Conservation (phyloP, 2,113 vertebrate species). For the Ranitomeya imitator region DNA sequence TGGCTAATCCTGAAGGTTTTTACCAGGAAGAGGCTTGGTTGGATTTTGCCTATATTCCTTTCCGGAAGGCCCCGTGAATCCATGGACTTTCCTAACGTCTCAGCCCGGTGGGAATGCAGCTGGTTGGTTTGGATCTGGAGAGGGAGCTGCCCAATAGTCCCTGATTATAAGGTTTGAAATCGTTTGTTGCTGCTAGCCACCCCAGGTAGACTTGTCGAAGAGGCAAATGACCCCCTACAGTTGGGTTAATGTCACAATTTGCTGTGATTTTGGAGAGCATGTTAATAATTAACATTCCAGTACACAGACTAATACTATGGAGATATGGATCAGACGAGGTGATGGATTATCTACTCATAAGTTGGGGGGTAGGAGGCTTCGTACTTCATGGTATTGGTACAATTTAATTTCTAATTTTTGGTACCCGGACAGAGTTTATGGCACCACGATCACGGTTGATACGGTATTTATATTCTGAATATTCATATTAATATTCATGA, state of each 20-base stretch:
- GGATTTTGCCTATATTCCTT: not conserved
- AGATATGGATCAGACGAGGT: not conserved
- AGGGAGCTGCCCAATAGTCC: slow-evolving; percentile 18
- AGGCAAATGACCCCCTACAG: not conserved
- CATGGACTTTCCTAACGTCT: slow-evolving; percentile 65
- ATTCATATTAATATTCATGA: too few species aligned
- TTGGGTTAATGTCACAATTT: not conserved
- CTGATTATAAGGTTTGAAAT: not conserved
- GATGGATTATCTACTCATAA: not conserved
- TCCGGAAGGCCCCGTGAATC: slow-evolving; percentile 60
- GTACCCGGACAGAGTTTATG: not conserved
- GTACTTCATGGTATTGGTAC: not conserved
- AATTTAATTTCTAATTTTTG: not conserved
- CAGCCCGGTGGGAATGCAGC: slow-evolving; percentile 31
- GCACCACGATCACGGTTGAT: not conserved
- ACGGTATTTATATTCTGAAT: not conserved
- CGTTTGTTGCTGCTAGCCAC: slow-evolving; percentile 4
- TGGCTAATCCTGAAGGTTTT: not conserved
- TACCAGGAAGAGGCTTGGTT: not conserved
- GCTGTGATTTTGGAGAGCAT: not conserved
- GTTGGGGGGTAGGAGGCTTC: not conserved
- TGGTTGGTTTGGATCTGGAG: not conserved
- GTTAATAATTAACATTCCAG: slow-evolving; percentile 19
- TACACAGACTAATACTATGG: not conserved
- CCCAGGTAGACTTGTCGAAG: not conserved